A percentile compares a stretch with the other conserved stretches of the same genome.
Conservation (phyloP, 2,797 vertebrate genomes). For the Karalla daura region DNA sequence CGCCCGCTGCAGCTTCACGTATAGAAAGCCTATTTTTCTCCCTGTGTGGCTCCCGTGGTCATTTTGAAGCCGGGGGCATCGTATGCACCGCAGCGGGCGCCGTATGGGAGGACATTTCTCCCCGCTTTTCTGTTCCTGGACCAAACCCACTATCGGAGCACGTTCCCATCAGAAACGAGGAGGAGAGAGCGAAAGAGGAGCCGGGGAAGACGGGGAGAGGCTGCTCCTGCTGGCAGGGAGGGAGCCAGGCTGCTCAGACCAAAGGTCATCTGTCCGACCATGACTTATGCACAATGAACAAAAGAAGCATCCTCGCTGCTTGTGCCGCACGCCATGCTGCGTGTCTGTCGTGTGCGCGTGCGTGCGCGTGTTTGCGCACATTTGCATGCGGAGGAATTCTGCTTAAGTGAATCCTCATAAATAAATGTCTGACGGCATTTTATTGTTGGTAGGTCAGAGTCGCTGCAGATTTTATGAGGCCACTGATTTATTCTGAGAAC, state of each 20-base stretch:
- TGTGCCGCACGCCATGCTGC: slow-evolving; percentile 21
- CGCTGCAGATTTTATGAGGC: slow-evolving; percentile 39
- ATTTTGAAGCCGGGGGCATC: slow-evolving; percentile 34
- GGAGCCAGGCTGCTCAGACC: slow-evolving; percentile 18
- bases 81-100: slow-evolving; percentile 1
- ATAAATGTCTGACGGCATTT: slow-evolving; percentile 36
- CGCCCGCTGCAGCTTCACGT: slow-evolving; percentile 35
- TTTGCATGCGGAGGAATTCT: slow-evolving; percentile 40
- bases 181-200: slow-evolving; percentile 5
- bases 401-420: slow-evolving; percentile 29
- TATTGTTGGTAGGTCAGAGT: slow-evolving; percentile 41
- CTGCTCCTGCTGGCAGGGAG: slow-evolving; percentile 12
- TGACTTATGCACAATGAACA: slow-evolving; percentile 47
- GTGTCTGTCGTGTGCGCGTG: not conserved
- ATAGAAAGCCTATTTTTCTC: slow-evolving; percentile 31
- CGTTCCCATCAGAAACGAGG: not conserved
- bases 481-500: slow-evolving; percentile 54
- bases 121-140: slow-evolving; percentile 6
- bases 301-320: slow-evolving; percentile 24
- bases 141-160: not conserved
- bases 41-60: slow-evolving; percentile 25
- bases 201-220: not conserved
- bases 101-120: not conserved
- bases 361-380: slow-evolving; percentile 5
- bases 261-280: slow-evolving; percentile 56